Conservation (phyloP, 2,888 invertebrate species). For the Andrena fulva region DNA sequence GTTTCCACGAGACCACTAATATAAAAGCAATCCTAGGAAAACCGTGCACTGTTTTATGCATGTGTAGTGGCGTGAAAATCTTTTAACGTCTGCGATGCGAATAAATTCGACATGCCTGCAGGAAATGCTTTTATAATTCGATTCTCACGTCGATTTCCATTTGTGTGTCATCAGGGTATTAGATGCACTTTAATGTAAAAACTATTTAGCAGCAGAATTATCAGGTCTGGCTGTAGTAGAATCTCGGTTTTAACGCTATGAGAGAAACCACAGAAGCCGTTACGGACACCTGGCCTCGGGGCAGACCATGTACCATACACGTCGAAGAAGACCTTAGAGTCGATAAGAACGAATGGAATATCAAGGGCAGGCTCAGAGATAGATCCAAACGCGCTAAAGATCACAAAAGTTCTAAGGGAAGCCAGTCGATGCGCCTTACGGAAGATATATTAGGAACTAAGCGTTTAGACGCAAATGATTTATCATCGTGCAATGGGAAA, state of each 20-base stretch:
- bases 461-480: neutral
- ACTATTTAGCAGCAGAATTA: neutral
- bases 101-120: neutral
- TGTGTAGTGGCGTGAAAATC: neutral
- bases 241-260: neutral
- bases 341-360: neutral
- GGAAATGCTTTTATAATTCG: neutral
- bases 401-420: neutral
- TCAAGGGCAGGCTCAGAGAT: neutral
- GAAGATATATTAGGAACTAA: neutral
- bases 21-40: neutral
- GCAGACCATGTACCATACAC: neutral
- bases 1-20: neutral
- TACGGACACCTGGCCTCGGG: fast-evolving
- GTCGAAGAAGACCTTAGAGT: neutral
- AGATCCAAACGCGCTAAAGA: neutral
- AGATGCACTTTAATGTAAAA: neutral
- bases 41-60: neutral
- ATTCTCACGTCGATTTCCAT: neutral
- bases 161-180: neutral
- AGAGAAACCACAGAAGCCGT: neutral
- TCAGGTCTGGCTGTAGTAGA: neutral
- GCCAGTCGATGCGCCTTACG: neutral
- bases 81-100: neutral
- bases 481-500: neutral